These are phyloP conservation scores for Damaliscus lunatus DNA, from an alignment of 2,113 vertebrate genomes.

Conservation along the genomic window DNA sequence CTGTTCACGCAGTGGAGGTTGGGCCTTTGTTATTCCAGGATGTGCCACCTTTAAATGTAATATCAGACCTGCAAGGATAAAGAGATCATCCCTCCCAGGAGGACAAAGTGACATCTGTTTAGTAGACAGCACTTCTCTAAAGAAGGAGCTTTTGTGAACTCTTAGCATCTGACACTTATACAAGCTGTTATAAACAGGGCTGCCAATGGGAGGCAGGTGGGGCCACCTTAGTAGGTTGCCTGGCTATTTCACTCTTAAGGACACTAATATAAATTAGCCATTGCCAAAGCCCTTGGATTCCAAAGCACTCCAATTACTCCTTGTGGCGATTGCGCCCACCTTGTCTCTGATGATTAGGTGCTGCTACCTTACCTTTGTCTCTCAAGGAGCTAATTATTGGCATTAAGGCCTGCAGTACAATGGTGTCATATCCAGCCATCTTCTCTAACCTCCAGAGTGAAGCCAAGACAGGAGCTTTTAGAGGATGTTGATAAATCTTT, in stretches of 20 bases:
- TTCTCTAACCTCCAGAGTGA: neutral
- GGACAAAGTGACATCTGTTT: neutral
- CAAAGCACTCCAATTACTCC: neutral
- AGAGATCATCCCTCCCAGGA: neutral
- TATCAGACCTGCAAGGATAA: accelerated
- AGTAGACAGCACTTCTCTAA: neutral
- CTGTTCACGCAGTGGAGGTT: neutral
- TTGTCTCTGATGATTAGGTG: neutral
- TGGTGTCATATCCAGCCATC: neutral
- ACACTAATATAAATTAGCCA: neutral
- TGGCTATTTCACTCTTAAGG: neutral
- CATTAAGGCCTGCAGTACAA: neutral
- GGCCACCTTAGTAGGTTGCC: neutral
- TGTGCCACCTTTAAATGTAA: neutral
- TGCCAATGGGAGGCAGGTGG: neutral
- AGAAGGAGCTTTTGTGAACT: neutral
- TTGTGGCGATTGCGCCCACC: neutral
- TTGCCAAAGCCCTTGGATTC: neutral
- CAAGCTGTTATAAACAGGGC: neutral
- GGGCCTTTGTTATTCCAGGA: neutral
- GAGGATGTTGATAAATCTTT: neutral
- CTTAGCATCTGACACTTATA: neutral
- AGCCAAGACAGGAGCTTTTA: neutral
- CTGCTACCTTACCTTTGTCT: neutral
- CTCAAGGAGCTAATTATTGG: neutral